Base-by-base conservation (phyloP, 2,113 vertebrate genomes). In the Equus quagga region DNA sequence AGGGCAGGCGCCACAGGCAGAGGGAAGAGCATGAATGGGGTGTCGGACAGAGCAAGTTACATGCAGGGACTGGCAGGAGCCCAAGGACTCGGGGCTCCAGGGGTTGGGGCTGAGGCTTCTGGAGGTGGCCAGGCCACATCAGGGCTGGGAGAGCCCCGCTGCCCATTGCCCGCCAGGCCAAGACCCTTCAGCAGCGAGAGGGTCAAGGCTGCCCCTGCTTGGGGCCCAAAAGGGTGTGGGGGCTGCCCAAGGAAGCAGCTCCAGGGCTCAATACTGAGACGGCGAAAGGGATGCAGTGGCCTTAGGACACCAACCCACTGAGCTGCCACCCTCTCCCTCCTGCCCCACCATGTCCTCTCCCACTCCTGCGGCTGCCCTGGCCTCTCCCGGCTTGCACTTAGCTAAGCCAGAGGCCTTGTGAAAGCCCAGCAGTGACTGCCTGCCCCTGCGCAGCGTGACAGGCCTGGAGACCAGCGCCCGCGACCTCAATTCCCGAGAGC, bases 331-430 rank as follows among this genome's bases (percentile, higher is more conserved):
- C 58, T 46, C 24, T 69, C 54, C 80, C 17, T 41, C 14, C 8
- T 9, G 19, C 14, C 9, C 0, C 0, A 3, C 31, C 24, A 1
- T 0, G 9, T 28, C 26, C 58, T 44, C 62, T 73, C 49, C 67
- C 3, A 0, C 12, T 33, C n/a, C 15, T 33, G 0, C 0, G 18
- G 75, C 19, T 33, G 28, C 44, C 44, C 56, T 44, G 5, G 21
- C 51, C 49, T 8, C 10, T 75, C 1, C 23, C 65, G 18, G n/a
- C 41, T 64, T 13, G 21, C 49, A 33, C 54, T 2, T 33, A 44
- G 76, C 62, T 31, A 58, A 65, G n/a, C 54, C 51, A 41, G 31
- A 49, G 28, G 3, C 51, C 10, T 3, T 3, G 73, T 49, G 8
- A 49, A 56, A 75, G 5, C n/a, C 26, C 1, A 3, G 36, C 67